These are phyloP conservation scores for Drosophila paranaensis DNA, from an alignment of 2,888 invertebrate genomes.

Conservation along the genomic window DNA sequence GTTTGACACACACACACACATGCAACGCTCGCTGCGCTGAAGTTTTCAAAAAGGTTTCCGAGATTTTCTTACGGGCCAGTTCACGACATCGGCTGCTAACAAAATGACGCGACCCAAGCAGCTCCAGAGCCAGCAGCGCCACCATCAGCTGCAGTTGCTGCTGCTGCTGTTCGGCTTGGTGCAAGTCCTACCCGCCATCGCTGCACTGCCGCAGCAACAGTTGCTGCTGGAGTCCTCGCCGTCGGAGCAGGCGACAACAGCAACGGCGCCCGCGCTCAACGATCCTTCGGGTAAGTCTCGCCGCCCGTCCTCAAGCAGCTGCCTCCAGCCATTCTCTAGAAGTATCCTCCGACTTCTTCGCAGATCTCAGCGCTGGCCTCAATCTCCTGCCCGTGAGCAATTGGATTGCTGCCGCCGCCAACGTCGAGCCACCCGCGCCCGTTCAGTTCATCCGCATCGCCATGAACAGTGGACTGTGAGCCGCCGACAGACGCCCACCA, in stretches of 20 bases:
- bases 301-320: not conserved
- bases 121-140: constrained; percentile 26
- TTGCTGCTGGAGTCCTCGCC: constrained; percentile 40
- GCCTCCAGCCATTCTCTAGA: not conserved
- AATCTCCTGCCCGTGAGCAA: constrained; percentile 65
- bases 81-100: constrained; percentile 46
- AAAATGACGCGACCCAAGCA: constrained; percentile 59
- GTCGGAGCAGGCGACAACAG: constrained; percentile 21
- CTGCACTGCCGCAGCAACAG: constrained; percentile 58
- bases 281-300: constrained; percentile 62
- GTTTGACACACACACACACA: constrained; percentile 44
- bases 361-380: constrained; percentile 68
- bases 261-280: constrained; percentile 43
- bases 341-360: not conserved
- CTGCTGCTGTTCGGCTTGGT: constrained; percentile 25
- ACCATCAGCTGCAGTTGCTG: constrained; percentile 6
- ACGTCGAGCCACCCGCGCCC: constrained; percentile 68
- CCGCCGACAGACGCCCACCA: constrained; percentile 20
- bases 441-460: constrained; percentile 63
- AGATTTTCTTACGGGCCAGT: constrained; percentile 65
- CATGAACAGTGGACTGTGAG: constrained; percentile 78
- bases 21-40: constrained; percentile 15
- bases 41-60: constrained; percentile 67
- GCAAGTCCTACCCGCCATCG: constrained; percentile 24
- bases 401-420: constrained; percentile 73